phyloP scores from a whole-genome alignment of 2,113 vertebrate species.

The Leptodactylus fuscus region DNA sequence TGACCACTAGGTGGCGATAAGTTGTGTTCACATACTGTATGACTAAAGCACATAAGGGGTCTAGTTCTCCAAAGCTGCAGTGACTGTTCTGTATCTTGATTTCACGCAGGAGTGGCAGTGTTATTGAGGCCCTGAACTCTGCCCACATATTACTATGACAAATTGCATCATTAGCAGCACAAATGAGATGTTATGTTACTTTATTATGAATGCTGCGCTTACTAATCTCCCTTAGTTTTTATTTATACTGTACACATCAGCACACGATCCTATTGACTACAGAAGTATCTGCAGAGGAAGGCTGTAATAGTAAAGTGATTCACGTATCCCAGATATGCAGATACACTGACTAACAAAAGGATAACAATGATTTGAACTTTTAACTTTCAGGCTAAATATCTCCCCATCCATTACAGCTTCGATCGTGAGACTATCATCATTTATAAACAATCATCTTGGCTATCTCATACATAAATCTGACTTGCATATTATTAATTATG shows the following conservation, averaged over 20 bases:
- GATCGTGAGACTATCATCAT: no score
- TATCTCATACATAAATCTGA: no score
- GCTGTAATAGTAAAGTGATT: neutral
- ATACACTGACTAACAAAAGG: no score
- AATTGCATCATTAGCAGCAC: constrained; percentile 27
- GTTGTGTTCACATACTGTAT: neutral
- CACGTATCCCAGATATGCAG: neutral
- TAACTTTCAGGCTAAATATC: no score
- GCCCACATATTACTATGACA: constrained; percentile 12
- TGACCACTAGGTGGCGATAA: constrained; percentile 38
- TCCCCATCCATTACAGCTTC: no score
- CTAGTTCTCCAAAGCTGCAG: neutral
- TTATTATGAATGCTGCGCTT: neutral
- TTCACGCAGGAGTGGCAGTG: neutral
- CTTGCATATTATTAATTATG: no score
- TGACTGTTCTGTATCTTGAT: neutral
- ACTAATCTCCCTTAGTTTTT: neutral
- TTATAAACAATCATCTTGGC: no score
- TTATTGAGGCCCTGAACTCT: neutral
- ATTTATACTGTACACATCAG: neutral
- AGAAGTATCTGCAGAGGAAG: neutral
- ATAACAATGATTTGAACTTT: no score
- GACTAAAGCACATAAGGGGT: neutral
- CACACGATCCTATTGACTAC: neutral
- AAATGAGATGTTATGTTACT: neutral